phyloP scores from a whole-genome alignment of 2,888 invertebrate species.

The Cloeon dipterum region DNA sequence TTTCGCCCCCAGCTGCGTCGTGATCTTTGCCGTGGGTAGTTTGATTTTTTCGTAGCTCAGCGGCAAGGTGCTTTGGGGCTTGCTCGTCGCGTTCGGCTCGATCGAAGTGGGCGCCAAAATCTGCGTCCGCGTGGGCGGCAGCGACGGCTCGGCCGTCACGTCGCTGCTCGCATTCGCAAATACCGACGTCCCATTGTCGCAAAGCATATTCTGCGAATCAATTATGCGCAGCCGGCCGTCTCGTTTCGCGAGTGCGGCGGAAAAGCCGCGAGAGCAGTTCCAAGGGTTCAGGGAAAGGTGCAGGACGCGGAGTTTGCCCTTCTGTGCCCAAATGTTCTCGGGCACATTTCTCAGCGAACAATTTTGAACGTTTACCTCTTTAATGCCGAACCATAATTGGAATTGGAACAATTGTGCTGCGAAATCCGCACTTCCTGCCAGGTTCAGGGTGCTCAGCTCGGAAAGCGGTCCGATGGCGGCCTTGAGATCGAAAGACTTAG shows the following conservation, averaged over 20 bases:
- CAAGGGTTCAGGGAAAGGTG: conserved; percentile 45
- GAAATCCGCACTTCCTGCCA: conserved; percentile 48
- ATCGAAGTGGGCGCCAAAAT: background rate
- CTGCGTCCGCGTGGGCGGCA: background rate
- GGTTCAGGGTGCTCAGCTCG: conserved; percentile 45
- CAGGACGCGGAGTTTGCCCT: conserved; percentile 21
- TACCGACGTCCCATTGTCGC: background rate
- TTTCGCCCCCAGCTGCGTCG: too few relatives aligned
- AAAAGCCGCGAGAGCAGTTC: conserved; percentile 28
- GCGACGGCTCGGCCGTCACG: background rate
- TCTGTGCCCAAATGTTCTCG: background rate
- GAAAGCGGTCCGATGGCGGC: conserved; percentile 27
- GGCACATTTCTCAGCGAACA: background rate
- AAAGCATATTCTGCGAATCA: background rate
- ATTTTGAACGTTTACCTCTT: background rate
- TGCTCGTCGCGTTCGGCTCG: background rate
- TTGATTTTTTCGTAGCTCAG: background rate
- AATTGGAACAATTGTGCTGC: conserved; percentile 35
- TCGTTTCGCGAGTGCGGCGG: background rate
- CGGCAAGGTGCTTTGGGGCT: background rate
- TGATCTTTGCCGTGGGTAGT: too few relatives aligned
- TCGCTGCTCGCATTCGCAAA: background rate
- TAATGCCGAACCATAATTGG: background rate
- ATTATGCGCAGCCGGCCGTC: background rate
- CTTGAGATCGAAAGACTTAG: background rate